These are phyloP conservation scores for Eupithecia subfuscata DNA, from an alignment of 2,888 invertebrate species.

Conservation along the genomic window DNA sequence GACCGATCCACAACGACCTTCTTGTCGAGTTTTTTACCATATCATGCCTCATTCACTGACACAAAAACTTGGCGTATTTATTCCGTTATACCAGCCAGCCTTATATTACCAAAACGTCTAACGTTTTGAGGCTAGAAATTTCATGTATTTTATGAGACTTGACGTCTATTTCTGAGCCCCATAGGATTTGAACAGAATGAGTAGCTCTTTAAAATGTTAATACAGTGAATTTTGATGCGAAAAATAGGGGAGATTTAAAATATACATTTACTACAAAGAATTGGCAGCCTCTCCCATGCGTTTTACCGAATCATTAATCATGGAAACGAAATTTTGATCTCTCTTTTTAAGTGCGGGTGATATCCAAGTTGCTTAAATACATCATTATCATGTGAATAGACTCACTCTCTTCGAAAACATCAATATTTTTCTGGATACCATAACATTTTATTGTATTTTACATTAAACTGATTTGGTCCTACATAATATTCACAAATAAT, in stretches of 20 bases:
- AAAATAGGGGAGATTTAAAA: constrained; percentile 64
- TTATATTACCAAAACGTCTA: neutral
- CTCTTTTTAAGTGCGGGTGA: constrained; percentile 34
- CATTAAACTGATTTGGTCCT: no score
- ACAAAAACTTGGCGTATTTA: constrained; percentile 23
- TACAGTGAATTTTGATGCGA: constrained; percentile 59
- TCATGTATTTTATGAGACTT: constrained; percentile 13
- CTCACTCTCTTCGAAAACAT: neutral
- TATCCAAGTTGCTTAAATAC: constrained; percentile 37
- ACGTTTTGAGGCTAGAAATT: neutral
- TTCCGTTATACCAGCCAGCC: neutral
- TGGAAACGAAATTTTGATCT: constrained; percentile 61
- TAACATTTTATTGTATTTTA: neutral
- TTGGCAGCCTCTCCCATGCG: constrained; percentile 72
- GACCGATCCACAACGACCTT: constrained; percentile 52
- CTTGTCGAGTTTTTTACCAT: constrained; percentile 34
- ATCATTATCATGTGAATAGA: constrained; percentile 21
- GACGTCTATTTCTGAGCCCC: constrained; percentile 45
- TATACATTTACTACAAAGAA: constrained; percentile 68
- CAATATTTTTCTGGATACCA: neutral
- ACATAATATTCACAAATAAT: neutral
- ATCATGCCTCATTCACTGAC: constrained; percentile 27
- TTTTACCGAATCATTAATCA: constrained; percentile 78
- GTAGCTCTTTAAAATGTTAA: constrained; percentile 55
- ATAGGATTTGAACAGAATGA: constrained; percentile 63